phyloP scores from a whole-genome alignment of 2,113 vertebrate species.

The Casuarius casuarius region DNA sequence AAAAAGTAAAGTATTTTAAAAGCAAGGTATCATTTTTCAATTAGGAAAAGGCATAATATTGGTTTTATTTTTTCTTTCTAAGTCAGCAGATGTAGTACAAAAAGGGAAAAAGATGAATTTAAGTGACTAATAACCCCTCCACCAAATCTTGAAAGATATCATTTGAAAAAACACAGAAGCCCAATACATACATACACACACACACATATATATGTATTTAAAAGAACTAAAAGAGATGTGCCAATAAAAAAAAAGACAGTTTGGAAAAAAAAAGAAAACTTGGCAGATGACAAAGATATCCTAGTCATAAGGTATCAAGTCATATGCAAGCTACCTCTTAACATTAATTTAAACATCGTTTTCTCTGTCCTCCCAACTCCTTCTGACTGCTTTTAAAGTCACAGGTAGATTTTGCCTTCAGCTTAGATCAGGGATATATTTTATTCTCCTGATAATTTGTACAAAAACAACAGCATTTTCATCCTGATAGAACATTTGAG shows the following conservation, averaged over 20 bases:
- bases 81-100: no score
- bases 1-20: not conserved
- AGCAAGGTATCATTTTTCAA: not conserved
- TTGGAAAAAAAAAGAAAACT: not conserved
- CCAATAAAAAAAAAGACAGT: not conserved
- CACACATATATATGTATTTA: not conserved
- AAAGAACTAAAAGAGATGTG: not conserved
- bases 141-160: not conserved
- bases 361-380: not conserved
- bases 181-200: not conserved
- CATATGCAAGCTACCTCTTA: not conserved
- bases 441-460: not conserved
- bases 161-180: not conserved
- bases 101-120: not conserved
- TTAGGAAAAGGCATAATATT: not conserved
- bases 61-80: not conserved
- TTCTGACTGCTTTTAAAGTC: not conserved
- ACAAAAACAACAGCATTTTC: not conserved
- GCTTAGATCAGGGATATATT: not conserved
- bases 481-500: not conserved
- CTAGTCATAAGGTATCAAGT: not conserved
- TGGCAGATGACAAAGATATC: not conserved
- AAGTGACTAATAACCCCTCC: not conserved
- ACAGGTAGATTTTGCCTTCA: not conserved
- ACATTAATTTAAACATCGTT: not conserved